Conservation (phyloP, 2,888 invertebrate genomes). For the Diabrotica balteata region DNA sequence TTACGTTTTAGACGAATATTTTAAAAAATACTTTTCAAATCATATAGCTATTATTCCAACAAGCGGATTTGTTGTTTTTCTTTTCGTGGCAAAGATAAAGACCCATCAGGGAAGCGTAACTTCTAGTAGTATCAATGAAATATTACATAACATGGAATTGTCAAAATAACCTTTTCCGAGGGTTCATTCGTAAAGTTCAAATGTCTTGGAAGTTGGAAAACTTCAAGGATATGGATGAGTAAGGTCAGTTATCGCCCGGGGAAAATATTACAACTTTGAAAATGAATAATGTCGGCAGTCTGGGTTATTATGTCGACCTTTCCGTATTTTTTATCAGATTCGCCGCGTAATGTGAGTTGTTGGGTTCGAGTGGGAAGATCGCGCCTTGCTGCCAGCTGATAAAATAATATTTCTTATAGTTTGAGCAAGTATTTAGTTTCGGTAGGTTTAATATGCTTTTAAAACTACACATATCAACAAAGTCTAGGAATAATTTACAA, state of each 20-base stretch:
- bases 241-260: conserved; percentile 47
- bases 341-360: conserved; percentile 1
- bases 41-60: too few species aligned
- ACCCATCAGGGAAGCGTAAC: too few species aligned
- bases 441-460: too few species aligned
- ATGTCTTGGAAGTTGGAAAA: conserved; percentile 45
- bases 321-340: conserved; percentile 24
- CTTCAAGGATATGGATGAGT: conserved; percentile 47
- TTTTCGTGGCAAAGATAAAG: too few species aligned
- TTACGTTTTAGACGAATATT: too few species aligned
- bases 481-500: too few species aligned
- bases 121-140: too few species aligned
- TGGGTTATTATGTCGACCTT: conserved; percentile 34
- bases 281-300: conserved; percentile 39
- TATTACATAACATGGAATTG: background rate
- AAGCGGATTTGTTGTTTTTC: too few species aligned
- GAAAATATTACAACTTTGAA: conserved; percentile 40
- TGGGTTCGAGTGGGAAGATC: background rate
- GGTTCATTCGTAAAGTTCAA: conserved; percentile 43
- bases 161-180: conserved; percentile 4
- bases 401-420: background rate
- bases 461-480: too few species aligned
- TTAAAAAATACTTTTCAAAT: too few species aligned
- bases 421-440: too few species aligned
- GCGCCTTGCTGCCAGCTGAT: background rate